These are phyloP conservation scores for Pseudachorutes palmiensis DNA, from an alignment of 1,140 invertebrate genomes.

Conservation along the genomic window DNA sequence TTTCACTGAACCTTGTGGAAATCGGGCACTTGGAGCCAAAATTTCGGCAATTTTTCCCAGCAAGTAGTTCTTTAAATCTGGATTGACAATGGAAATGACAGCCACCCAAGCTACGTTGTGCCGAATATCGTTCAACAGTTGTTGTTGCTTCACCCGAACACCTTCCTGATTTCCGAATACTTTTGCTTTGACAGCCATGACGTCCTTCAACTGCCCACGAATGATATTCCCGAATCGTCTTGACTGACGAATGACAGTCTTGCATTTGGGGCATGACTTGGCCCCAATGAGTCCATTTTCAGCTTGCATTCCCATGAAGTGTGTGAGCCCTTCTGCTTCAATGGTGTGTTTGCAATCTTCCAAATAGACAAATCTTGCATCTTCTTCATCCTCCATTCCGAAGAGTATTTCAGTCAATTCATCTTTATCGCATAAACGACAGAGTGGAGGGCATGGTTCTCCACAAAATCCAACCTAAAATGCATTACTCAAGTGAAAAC, in stretches of 20 bases:
- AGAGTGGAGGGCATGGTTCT: constrained; percentile 50
- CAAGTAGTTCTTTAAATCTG: neutral
- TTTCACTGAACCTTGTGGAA: neutral
- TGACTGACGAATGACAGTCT: constrained; percentile 44
- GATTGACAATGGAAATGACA: neutral
- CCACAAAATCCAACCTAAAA: constrained; percentile 54
- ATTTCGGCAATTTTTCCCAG: too few species aligned
- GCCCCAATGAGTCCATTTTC: constrained; percentile 41
- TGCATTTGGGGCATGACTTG: constrained; percentile 49
- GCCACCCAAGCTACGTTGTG: neutral
- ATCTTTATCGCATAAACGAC: constrained; percentile 44
- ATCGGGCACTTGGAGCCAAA: too few species aligned
- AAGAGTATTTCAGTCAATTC: constrained; percentile 47
- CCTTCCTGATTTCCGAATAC: constrained; percentile 34
- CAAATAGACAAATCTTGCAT: constrained; percentile 54
- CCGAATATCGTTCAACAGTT: neutral
- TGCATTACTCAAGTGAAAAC: neutral
- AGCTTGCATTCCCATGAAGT: constrained; percentile 44
- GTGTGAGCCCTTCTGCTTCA: constrained; percentile 51
- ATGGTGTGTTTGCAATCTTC: constrained; percentile 57
- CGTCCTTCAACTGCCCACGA: constrained; percentile 41
- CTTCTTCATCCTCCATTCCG: constrained; percentile 50
- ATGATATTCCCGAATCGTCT: constrained; percentile 45
- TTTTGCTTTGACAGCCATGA: constrained; percentile 43
- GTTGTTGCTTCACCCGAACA: neutral